A percentile compares a stretch with the other conserved stretches of the same genome.
Conservation (phyloP, 1,140 invertebrate genomes). For the Arctopsyche grandis region DNA sequence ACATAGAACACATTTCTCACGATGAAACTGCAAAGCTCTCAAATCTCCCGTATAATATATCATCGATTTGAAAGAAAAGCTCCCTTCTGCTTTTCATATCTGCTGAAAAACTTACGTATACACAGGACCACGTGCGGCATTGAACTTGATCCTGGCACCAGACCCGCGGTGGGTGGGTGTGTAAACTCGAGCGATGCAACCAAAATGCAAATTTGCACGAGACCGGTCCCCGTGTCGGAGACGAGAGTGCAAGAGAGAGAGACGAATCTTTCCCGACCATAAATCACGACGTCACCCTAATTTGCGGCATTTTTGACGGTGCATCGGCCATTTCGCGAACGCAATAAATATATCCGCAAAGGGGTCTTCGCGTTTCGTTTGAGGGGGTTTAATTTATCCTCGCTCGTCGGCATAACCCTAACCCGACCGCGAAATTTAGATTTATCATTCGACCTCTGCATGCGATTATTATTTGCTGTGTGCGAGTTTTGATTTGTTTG, state of each 20-base stretch:
- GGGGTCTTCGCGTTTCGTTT: too few relatives aligned
- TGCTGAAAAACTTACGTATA: too few relatives aligned
- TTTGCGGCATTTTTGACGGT: constrained; percentile 40
- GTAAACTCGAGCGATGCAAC: background rate
- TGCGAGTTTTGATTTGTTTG: too few relatives aligned
- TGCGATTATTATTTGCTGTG: background rate
- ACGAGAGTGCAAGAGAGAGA: too few relatives aligned
- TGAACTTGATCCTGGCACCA: too few relatives aligned
- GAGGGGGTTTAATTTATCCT: background rate
- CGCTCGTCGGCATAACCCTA: constrained; percentile 9
- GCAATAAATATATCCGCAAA: constrained; percentile 33
- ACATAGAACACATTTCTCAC: too few relatives aligned
- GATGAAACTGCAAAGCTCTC: too few relatives aligned
- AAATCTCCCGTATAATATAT: too few relatives aligned
- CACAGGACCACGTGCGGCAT: too few relatives aligned
- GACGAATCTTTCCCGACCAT: background rate
- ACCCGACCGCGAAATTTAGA: background rate
- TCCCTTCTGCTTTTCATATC: too few relatives aligned
- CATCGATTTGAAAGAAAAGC: too few relatives aligned
- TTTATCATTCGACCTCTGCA: background rate
- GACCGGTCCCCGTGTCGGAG: background rate
- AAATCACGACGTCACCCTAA: constrained; percentile 47
- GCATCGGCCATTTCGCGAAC: constrained; percentile 25
- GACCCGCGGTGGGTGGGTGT: too few relatives aligned
- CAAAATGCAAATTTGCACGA: constrained; percentile 12